Evolutionary conservation across 2,888 invertebrate genomes (phyloP).

Genomic region (Sclerodermus sp.): DNA sequence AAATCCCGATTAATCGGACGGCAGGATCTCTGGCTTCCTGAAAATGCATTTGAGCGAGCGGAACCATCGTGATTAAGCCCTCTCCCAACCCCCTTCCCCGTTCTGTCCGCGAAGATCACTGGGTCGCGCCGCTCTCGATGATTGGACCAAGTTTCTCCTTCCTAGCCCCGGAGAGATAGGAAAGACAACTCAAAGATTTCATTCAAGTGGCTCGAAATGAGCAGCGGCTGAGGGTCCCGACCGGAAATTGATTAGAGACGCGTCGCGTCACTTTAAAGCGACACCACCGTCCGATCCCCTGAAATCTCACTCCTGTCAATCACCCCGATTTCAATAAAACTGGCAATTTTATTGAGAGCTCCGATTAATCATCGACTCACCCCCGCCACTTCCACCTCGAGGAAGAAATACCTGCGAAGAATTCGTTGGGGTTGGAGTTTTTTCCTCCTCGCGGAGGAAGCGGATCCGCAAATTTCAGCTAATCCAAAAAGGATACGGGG

Average conservation of each 20-base stretch:
- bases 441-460: no score
- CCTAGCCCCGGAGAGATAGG: neutral
- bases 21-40: neutral
- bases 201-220: conserved; percentile 1
- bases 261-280: neutral
- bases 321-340: no score
- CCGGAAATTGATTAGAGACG: conserved; percentile 32
- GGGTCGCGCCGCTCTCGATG: neutral
- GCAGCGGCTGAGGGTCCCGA: neutral
- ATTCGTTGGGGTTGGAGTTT: no score
- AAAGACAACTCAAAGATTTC: conserved; percentile 1
- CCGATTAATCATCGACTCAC: no score
- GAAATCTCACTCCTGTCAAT: no score
- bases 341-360: no score
- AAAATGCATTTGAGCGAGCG: neutral
- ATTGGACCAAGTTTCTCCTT: neutral
- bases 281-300: no score
- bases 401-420: no score
- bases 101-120: neutral
- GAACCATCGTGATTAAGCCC: neutral
- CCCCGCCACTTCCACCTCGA: no score
- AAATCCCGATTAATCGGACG: neutral
- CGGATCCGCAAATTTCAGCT: no score
- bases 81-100: neutral
- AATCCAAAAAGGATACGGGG: no score